These are phyloP conservation scores for Dilophus febrilis DNA, from an alignment of 2,888 invertebrate genomes.

Conservation along the genomic window DNA sequence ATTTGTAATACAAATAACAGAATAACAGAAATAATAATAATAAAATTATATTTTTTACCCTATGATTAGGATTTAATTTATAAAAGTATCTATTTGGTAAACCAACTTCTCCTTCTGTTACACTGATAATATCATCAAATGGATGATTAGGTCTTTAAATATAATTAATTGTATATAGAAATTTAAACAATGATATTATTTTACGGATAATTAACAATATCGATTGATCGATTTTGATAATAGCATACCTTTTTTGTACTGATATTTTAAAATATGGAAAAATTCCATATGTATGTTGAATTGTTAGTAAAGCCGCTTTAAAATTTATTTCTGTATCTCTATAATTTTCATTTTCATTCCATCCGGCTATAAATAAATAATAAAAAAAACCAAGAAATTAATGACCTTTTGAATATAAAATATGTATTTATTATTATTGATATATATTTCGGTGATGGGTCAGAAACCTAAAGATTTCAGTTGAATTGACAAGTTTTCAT, in stretches of 20 bases:
- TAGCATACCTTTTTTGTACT: conserved; percentile 22
- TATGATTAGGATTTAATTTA: conserved; percentile 22
- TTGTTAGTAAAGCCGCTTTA: conserved; percentile 20
- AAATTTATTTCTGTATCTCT: conserved; percentile 18
- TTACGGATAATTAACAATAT: too few relatives aligned
- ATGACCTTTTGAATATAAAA: too few relatives aligned
- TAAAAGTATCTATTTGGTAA: conserved; percentile 27
- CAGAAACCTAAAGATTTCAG: too few relatives aligned
- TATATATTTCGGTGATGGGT: too few relatives aligned
- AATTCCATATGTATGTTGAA: conserved; percentile 24
- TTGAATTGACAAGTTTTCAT: too few relatives aligned
- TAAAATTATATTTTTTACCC: conserved; percentile 14
- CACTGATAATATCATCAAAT: conserved; percentile 25
- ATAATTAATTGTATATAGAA: too few relatives aligned
- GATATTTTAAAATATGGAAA: conserved; percentile 26
- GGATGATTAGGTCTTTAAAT: too few relatives aligned
- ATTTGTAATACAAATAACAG: neutral
- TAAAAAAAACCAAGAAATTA: too few relatives aligned
- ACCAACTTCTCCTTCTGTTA: conserved; percentile 26
- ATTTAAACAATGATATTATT: too few relatives aligned
- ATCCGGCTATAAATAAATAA: neutral
- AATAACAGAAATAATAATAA: neutral
- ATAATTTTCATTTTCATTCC: neutral
- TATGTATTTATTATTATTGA: too few relatives aligned
- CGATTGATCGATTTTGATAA: too few relatives aligned